Evolutionary conservation across 2,797 vertebrate species (phyloP), one percentile per base, ranked within the genome.

Genomic region (Staurois parvus): DNA sequence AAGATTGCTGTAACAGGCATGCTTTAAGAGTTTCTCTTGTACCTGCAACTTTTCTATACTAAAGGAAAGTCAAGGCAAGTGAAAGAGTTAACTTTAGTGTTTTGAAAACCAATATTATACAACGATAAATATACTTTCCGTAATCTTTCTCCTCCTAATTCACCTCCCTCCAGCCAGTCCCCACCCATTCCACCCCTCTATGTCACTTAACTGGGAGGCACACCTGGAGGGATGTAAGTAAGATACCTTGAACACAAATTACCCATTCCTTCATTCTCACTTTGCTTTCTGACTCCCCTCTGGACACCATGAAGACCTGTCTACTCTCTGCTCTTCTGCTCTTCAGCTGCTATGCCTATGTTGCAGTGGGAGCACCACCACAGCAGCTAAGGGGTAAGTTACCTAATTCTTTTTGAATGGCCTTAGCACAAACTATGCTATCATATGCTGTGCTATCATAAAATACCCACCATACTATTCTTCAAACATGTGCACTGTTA

Each of bases 291-390:
- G 80, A 75, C 79, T 75, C 32, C 62, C 40, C 76, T 75, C 42
- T n/a, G 30, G 69, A 84, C 85, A 87, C 34, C 75, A 87, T 87
- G 85, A 87, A 74, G 81, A 79, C 76, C 64, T 84, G 76, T 74
- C 81, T 87, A 82, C 81, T 87, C 10, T 74, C 70, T 10, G 32
- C 76, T 32, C 28, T 84, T 62, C 69, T 86, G 42, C 75, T 79
- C 64, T 29, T 81, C n/a, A 81, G 69, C 68, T 83, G 81, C 81
- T 84, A 83, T 56, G 48, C 32, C 32, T 83, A 87, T 79, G 76
- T 56, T 67, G 72, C 76, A 45, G 21, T 77, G 72, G 85, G 76
- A 56, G 85, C 81, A 68, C 70, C 68, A 0, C 81, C 76, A 40
- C 80, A 72, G 26, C 79, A 79, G 45, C 85, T 48, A 66, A 76